phyloP scores from a whole-genome alignment of 2,113 vertebrate species.

The Equus przewalskii region DNA sequence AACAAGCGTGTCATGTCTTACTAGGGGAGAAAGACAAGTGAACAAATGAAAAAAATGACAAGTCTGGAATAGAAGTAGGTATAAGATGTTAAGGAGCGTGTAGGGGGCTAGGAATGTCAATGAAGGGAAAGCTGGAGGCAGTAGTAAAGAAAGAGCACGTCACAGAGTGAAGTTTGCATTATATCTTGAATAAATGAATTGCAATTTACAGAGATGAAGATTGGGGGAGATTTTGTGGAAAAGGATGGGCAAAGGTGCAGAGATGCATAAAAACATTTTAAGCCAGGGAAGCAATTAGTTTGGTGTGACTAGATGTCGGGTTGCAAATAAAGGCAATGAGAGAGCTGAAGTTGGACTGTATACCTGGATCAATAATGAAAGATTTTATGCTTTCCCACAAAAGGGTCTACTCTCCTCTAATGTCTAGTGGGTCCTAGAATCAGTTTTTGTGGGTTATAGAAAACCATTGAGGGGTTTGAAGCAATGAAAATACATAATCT shows the following conservation, averaged over 20 bases:
- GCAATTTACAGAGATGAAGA: neutral
- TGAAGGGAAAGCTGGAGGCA: neutral
- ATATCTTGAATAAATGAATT: neutral
- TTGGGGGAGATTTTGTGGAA: neutral
- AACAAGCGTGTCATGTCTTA: neutral
- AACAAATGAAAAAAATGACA: neutral
- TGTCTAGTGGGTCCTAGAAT: neutral
- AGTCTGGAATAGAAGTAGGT: neutral
- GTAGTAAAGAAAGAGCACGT: neutral
- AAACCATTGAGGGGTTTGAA: neutral
- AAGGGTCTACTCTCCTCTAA: neutral
- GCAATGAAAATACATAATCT: neutral
- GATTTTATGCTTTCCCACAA: neutral
- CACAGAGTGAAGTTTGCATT: neutral
- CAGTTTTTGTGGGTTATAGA: neutral
- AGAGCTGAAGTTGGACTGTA: neutral
- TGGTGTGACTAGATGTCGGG: neutral
- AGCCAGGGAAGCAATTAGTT: neutral
- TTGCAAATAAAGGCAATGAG: neutral
- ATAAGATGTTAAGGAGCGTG: neutral
- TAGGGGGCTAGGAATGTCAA: neutral
- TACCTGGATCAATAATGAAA: neutral
- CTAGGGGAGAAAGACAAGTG: neutral
- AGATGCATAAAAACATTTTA: neutral
- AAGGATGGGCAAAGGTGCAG: neutral